Percentiles rank a stretch among this genome's conserved stretches.
These are phyloP conservation scores for Mantis religiosa DNA, from an alignment of 2,888 invertebrate genomes.

Conservation along the genomic window DNA sequence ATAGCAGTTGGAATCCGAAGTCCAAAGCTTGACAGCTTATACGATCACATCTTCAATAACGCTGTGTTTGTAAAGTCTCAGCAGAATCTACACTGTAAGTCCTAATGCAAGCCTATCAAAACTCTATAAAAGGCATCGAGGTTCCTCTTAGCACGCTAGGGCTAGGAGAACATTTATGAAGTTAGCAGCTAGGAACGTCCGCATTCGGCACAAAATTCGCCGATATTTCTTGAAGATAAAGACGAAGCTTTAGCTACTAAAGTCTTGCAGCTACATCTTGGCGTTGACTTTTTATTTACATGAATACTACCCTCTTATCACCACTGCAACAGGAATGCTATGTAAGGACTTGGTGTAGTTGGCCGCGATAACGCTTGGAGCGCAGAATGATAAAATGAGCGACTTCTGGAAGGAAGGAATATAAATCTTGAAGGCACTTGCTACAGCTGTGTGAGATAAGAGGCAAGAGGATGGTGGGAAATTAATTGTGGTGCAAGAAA, in stretches of 20 bases:
- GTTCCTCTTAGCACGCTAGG: no score
- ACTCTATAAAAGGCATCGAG: no score
- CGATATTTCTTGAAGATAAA: background rate
- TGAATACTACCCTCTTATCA: background rate
- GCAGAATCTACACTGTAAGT: no score
- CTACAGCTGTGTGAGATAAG: slow-evolving; percentile 27
- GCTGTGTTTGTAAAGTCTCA: no score
- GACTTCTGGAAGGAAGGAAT: slow-evolving; percentile 13
- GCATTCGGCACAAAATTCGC: background rate
- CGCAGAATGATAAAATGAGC: slow-evolving; percentile 20
- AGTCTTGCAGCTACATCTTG: background rate
- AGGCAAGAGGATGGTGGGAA: background rate
- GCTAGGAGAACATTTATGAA: no score
- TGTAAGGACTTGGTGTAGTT: background rate
- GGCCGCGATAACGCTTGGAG: background rate
- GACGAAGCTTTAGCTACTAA: background rate
- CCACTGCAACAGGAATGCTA: background rate
- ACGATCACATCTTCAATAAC: no score
- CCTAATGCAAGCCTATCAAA: no score
- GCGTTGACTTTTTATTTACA: background rate
- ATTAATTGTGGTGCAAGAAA: slow-evolving; percentile 30
- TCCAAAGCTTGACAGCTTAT: no score
- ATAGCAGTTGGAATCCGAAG: no score
- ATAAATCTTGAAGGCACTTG: slow-evolving; percentile 24
- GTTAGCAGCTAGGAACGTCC: no score